phyloP scores from a whole-genome alignment of 2,888 invertebrate genomes.

The Andrena camellia region DNA sequence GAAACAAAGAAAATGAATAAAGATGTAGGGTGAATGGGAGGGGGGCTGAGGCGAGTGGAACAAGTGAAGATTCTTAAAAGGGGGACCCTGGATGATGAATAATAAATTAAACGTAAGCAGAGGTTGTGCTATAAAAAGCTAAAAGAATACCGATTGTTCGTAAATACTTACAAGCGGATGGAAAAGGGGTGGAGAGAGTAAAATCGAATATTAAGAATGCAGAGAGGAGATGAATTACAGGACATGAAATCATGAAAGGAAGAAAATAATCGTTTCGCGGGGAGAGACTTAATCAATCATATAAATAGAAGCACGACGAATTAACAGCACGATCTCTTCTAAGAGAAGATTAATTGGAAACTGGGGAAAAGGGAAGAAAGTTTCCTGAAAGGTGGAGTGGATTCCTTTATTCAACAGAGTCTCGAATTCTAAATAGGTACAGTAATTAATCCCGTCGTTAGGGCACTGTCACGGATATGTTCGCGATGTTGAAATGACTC shows the following conservation, averaged over 20 bases:
- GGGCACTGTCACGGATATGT: not conserved
- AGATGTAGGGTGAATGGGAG: too few species aligned
- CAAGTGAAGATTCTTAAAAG: not conserved
- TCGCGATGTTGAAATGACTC: not conserved
- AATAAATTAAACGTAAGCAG: too few species aligned
- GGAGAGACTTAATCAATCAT: not conserved
- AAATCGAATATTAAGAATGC: not conserved
- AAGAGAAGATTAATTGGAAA: not conserved
- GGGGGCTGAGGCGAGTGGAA: not conserved
- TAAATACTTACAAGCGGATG: not conserved
- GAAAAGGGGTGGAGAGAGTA: not conserved
- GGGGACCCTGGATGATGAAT: too few species aligned
- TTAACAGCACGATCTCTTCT: not conserved
- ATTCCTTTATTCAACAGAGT: not conserved
- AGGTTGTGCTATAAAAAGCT: too few species aligned
- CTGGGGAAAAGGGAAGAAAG: not conserved
- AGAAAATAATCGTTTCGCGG: not conserved
- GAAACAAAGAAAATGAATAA: too few species aligned
- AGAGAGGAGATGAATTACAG: not conserved
- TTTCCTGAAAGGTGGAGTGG: not conserved
- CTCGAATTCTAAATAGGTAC: not conserved
- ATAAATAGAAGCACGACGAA: not conserved
- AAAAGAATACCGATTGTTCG: too few species aligned
- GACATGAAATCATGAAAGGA: not conserved
- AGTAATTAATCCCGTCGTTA: not conserved